Percentiles rank a stretch among this genome's conserved stretches.
Evolutionary conservation across 1,140 invertebrate species (phyloP).

Genomic region (Bombyx mandarina): DNA sequence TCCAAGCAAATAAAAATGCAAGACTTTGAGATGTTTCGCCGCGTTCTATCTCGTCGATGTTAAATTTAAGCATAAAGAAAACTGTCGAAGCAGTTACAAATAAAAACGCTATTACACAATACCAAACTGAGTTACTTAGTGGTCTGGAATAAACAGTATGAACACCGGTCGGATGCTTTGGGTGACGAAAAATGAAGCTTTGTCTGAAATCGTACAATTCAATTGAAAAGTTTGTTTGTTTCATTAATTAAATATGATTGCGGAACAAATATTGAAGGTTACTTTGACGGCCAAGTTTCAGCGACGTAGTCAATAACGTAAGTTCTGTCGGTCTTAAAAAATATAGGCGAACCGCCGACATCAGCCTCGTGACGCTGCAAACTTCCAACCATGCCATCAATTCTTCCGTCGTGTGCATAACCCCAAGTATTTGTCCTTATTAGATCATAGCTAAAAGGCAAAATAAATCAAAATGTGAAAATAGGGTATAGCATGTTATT

Average conservation of each 20-base stretch:
- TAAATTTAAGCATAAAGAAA: slow-evolving; percentile 32
- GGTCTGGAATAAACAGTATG: slow-evolving; percentile 74
- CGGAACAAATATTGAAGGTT: slow-evolving; percentile 7
- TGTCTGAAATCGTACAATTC: slow-evolving; percentile 40
- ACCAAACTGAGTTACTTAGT: slow-evolving; percentile 72
- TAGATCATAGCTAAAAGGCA: slow-evolving; percentile 63
- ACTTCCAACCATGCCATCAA: slow-evolving; percentile 77
- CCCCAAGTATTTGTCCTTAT: slow-evolving; percentile 74
- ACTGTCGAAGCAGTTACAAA: slow-evolving; percentile 17
- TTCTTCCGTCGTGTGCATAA: slow-evolving; percentile 74
- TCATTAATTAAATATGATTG: neutral
- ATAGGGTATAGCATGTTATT: neutral
- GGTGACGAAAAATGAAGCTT: slow-evolving; percentile 77
- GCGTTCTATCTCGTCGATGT: slow-evolving; percentile 12
- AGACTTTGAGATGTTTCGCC: slow-evolving; percentile 36
- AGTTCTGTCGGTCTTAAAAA: slow-evolving; percentile 72
- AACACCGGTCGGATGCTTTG: slow-evolving; percentile 70
- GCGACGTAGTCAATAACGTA: slow-evolving; percentile 74
- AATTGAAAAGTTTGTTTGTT: neutral
- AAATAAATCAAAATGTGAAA: no score
- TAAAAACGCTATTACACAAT: slow-evolving; percentile 50
- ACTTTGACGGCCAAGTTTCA: slow-evolving; percentile 74
- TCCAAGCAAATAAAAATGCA: slow-evolving; percentile 51
- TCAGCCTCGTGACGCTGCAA: slow-evolving; percentile 73
- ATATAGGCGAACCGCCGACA: slow-evolving; percentile 73